Base-by-base conservation (phyloP, 2,888 invertebrate species). In the Cantharis nigra region DNA sequence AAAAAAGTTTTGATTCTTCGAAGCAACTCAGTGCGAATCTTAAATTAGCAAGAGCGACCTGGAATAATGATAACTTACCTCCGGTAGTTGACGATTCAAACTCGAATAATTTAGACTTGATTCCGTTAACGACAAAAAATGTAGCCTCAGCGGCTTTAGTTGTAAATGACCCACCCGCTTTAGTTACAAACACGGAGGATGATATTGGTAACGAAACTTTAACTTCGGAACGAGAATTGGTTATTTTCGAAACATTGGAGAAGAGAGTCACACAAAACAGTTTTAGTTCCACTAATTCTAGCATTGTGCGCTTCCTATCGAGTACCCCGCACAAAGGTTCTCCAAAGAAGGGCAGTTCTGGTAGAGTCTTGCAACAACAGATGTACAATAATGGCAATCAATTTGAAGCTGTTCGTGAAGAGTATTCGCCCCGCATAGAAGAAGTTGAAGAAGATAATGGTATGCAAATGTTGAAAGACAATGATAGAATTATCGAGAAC, bases 241-340 rank as follows among this genome's bases (percentile, higher is more conserved):
- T 92, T 78, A 91, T 95, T 84, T 96, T 96, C 88, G 95, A 96
- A 84, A 86, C 94, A 7, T 88, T 96, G 49, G 96, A 96, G 88
- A 91, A 93, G 83, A 94, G 94, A 86, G 93, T 93, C 84, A 93
- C 94, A 5, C 90, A 92, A 64, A 90, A 92, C 69, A 93, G 94
- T 20, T 79, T 79, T 70, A 73, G 71, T 75, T 88, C 88, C 3
- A 87, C 87, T 2, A 88, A 87, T 81, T 86, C 88, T 0, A 88
- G 88, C 78, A 81, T 88, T 63, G 71, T 87, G 18, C 84, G 85
- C 16, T 79, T 88, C 63, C 79, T 88, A 23, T 80, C 79, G 7
- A 79, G 77, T 28, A 77, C 77, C 4, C 77, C 79, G 3, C 62
- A 70, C 7, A 74, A 74, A 28, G 13, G 16, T 3, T 13, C 28